Base-by-base conservation (phyloP, 2,113 vertebrate species). In the Tetrax tetrax region DNA sequence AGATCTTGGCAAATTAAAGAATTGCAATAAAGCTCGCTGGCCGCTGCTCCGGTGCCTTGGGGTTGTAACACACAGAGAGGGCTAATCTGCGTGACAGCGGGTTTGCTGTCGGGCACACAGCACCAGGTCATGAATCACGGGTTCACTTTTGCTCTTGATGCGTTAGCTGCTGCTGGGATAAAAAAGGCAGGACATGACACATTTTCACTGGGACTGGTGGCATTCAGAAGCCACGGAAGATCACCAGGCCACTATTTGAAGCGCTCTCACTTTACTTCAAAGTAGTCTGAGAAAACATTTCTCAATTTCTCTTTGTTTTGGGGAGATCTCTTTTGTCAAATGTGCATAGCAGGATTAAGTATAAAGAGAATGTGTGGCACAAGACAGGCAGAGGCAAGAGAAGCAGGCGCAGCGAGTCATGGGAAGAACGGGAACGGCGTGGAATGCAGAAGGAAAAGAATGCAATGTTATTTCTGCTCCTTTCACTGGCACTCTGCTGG, bases 391-490 rank as follows among this genome's bases (percentile, higher is more conserved):
- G 77, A 51, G 83, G 54, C 61, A 60, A 21, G 38, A 89, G 77
- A 79, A 22, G 38, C 1, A 43, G 21, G 93, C 71, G n/a, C 61
- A 17, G 70, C n/a, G 25, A 41, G 71, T 89, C 63, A 70, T 27
- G 57, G 89, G 63, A 70, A 90, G 80, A 88, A 86, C 8, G 41
- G 84, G 64, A 92, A 57, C 0, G 2, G 60, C 0, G 4, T 43
- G 85, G 83, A 92, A 96, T 48, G 88, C 77, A 86, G 70, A 80
- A 87, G 64, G 76, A 53, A 93, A 93, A 94, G 87, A 69, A 29
- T 2, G 63, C 43, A 7, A 17, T 43, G 54, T 83, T 89, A 12
- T 93, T 74, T 87, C 87, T 93, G 91, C 81, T 41, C 72, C 78
- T 93, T 91, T 76, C 89, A 21, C 2, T 29, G 57, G 60, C 54